These are phyloP conservation scores for Eospalax fontanierii DNA, from an alignment of 2,797 vertebrate species.

Conservation along the genomic window DNA sequence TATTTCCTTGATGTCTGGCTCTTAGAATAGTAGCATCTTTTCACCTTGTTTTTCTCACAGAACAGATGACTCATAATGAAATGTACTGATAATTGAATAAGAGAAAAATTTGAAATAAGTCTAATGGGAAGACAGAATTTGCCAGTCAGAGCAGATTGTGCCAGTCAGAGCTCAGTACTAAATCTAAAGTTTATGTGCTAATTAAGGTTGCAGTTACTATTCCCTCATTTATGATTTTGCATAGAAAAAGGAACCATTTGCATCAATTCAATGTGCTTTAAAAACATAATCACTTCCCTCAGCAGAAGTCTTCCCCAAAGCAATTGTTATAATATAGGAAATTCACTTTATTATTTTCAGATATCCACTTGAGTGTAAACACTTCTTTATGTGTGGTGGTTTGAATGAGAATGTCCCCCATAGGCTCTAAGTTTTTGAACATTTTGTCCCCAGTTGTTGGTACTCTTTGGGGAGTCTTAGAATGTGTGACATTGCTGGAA, in stretches of 20 bases:
- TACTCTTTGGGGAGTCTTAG: too few species aligned
- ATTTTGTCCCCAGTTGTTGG: too few species aligned
- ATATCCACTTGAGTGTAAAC: background rate
- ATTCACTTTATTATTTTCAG: constrained; percentile 22
- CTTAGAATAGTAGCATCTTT: constrained; percentile 3
- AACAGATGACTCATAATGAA: constrained; percentile 39
- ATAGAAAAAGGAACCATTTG: background rate
- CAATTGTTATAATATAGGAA: background rate
- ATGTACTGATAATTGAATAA: constrained; percentile 21
- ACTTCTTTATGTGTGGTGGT: background rate
- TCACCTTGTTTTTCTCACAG: constrained; percentile 3
- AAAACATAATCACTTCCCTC: constrained; percentile 19
- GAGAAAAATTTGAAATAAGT: background rate
- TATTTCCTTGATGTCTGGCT: constrained; percentile 5
- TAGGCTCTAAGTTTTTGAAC: too few species aligned
- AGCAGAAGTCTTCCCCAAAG: background rate
- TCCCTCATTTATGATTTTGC: constrained; percentile 41
- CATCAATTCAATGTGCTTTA: background rate
- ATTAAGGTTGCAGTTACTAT: constrained; percentile 7
- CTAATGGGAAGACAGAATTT: constrained; percentile 43
- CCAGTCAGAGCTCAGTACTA: background rate
- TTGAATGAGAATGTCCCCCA: too few species aligned
- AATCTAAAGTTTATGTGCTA: background rate
- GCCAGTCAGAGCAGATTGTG: constrained; percentile 5
- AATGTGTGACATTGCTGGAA: too few species aligned